Conservation (phyloP, 2,888 invertebrate species). For the Dioctria rufipes region DNA sequence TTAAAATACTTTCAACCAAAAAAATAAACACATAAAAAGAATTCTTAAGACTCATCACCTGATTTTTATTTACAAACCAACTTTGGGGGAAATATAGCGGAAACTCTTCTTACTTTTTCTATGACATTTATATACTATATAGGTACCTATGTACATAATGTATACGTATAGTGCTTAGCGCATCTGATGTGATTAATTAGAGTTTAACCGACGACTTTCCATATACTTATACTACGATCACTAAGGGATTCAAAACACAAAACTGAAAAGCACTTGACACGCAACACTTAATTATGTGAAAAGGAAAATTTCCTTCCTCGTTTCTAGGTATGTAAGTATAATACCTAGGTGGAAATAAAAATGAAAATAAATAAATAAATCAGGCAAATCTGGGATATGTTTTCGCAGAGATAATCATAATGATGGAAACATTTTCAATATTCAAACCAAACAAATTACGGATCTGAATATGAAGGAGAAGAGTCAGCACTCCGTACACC, state of each 20-base stretch:
- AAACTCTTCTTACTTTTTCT: not conserved
- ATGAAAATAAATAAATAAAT: not conserved
- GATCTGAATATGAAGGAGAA: not conserved
- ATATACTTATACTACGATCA: not conserved
- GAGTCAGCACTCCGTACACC: not conserved
- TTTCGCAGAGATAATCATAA: constrained; percentile 25
- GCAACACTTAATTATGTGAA: constrained; percentile 34
- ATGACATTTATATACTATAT: not conserved
- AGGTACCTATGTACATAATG: too few species aligned
- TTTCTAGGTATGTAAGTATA: not conserved
- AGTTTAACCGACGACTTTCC: constrained; percentile 6
- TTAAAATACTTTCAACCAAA: too few species aligned
- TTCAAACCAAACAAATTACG: constrained; percentile 7
- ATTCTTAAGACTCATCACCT: too few species aligned
- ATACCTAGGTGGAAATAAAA: too few species aligned
- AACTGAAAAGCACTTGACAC: constrained; percentile 14
- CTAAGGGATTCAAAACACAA: not conserved
- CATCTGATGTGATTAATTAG: not conserved
- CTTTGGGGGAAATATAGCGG: too few species aligned
- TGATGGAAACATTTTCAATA: constrained; percentile 35
- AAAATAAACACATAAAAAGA: too few species aligned
- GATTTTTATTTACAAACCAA: too few species aligned
- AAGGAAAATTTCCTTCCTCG: constrained; percentile 3
- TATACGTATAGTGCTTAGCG: not conserved
- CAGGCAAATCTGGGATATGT: not conserved